Conservation (phyloP, 2,797 vertebrate genomes). For the Lepilemur ruficaudatus region DNA sequence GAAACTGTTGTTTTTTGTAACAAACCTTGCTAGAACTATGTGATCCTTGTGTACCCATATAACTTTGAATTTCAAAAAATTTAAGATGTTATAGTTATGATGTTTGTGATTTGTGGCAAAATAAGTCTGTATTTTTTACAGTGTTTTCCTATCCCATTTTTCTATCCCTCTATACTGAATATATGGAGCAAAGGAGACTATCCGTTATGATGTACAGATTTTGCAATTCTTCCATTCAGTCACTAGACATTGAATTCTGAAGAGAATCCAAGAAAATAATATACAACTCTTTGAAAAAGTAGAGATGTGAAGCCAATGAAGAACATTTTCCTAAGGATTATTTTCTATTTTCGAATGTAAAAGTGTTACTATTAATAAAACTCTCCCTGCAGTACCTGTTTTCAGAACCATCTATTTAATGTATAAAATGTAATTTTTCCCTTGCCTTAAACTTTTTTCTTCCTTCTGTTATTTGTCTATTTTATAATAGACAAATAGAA, state of each 20-base stretch:
- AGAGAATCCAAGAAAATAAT: background rate
- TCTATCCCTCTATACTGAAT: background rate
- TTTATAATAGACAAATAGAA: background rate
- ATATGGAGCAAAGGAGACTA: background rate
- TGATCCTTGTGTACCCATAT: background rate
- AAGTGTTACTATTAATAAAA: background rate
- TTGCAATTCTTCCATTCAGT: background rate
- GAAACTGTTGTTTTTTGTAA: background rate
- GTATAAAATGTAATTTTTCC: background rate
- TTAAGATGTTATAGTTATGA: background rate
- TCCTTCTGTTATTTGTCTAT: background rate
- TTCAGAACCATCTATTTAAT: background rate
- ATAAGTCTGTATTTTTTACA: background rate
- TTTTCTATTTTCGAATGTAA: background rate
- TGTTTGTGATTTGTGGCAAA: background rate
- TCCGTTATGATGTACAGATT: background rate
- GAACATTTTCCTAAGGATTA: background rate
- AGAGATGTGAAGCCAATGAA: background rate
- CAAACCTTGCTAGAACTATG: background rate
- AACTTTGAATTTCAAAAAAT: background rate
- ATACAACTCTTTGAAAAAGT: background rate
- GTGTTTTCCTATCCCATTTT: background rate
- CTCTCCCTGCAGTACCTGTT: background rate
- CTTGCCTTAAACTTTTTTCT: background rate
- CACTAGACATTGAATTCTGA: background rate